phyloP scores from a whole-genome alignment of 1,140 invertebrate species.

The Heliconius himera region DNA sequence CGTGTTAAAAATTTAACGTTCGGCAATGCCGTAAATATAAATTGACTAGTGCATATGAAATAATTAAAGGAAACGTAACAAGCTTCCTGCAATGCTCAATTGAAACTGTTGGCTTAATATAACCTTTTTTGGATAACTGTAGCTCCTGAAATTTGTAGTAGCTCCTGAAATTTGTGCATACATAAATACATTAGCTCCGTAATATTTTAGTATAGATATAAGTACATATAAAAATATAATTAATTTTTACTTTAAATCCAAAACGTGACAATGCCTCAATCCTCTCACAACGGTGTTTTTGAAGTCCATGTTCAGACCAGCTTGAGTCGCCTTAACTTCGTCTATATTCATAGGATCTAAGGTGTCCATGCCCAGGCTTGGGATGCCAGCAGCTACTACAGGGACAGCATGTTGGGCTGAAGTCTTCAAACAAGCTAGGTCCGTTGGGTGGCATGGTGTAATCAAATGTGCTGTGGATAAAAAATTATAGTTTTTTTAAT shows the following conservation, averaged over 20 bases:
- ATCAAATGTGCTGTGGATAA: conserved; percentile 35
- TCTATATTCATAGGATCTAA: conserved; percentile 65
- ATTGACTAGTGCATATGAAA: no score
- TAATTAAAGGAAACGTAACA: no score
- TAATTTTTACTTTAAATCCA: conserved; percentile 53
- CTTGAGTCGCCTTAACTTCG: conserved; percentile 51
- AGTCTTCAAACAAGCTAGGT: conserved; percentile 52
- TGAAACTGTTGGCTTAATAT: no score
- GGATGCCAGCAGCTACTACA: conserved; percentile 54
- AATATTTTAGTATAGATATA: neutral
- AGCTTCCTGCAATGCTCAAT: no score
- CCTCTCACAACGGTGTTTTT: conserved; percentile 62
- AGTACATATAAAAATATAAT: neutral
- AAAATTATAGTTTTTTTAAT: neutral
- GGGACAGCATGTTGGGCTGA: conserved; percentile 59
- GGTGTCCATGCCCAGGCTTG: conserved; percentile 52
- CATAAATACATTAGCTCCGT: no score
- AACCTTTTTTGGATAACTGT: no score
- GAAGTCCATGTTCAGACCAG: conserved; percentile 60
- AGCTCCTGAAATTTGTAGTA: no score
- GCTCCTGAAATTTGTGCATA: no score
- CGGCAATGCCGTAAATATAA: no score
- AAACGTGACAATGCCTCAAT: conserved; percentile 54
- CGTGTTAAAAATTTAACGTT: no score
- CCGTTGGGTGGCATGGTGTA: conserved; percentile 54